Conservation (phyloP, 1,140 invertebrate genomes). For the Amyelois transitella region DNA sequence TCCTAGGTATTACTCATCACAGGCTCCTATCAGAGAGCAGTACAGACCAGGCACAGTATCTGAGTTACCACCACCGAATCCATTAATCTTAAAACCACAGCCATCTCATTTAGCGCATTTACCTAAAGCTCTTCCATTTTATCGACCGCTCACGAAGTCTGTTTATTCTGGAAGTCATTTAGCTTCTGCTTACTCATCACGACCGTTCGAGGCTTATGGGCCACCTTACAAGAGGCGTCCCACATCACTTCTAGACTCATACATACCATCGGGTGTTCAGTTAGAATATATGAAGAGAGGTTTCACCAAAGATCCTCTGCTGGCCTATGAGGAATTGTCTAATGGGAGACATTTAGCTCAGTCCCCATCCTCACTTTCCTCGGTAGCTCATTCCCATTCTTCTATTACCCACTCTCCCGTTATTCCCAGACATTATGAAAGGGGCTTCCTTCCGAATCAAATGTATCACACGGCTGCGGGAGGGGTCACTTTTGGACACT, state of each 20-base stretch:
- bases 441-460: conserved; percentile 69
- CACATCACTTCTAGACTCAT: conserved; percentile 64
- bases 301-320: conserved; percentile 56
- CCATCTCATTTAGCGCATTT: conserved; percentile 54
- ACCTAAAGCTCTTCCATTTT: conserved; percentile 53
- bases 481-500: conserved; percentile 56
- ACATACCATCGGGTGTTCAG: conserved; percentile 66
- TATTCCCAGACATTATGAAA: conserved; percentile 53
- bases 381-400: background rate
- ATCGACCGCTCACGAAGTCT: conserved; percentile 43
- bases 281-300: conserved; percentile 68
- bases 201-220: conserved; percentile 33
- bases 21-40: conserved; percentile 42
- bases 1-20: conserved; percentile 50
- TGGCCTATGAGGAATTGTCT: conserved; percentile 59
- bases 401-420: conserved; percentile 19
- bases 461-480: conserved; percentile 63
- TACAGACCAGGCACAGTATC: conserved; percentile 29
- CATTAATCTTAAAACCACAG: conserved; percentile 43
- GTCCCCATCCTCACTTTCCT: background rate
- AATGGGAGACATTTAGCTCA: conserved; percentile 36
- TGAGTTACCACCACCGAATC: conserved; percentile 53
- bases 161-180: conserved; percentile 27
- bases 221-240: conserved; percentile 51
- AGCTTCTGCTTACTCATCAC: conserved; percentile 27